Percentiles rank a stretch among this genome's conserved stretches.
Conservation (phyloP, 2,888 invertebrate genomes). For the Thera britannica region DNA sequence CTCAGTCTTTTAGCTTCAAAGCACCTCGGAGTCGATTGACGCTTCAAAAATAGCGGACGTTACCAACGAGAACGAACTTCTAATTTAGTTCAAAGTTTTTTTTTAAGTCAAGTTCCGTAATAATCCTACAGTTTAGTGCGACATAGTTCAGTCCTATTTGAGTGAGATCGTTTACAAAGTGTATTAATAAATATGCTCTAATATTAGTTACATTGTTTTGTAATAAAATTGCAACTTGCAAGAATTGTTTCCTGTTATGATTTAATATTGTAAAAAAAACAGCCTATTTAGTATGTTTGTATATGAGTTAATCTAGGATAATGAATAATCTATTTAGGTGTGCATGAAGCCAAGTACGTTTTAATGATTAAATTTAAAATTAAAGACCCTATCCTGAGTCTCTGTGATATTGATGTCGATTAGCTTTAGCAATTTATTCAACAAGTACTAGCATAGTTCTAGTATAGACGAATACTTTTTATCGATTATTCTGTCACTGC, state of each 20-base stretch:
- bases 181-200: conserved; percentile 9
- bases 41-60: conserved; percentile 70
- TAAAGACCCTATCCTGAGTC: background rate
- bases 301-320: background rate
- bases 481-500: no score
- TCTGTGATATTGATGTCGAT: no score
- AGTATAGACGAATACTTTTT: no score
- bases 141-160: conserved; percentile 10
- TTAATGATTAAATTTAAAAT: background rate
- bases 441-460: no score
- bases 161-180: conserved; percentile 12
- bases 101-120: conserved; percentile 53
- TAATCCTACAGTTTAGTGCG: conserved; percentile 20
- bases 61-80: conserved; percentile 57
- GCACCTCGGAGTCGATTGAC: conserved; percentile 68
- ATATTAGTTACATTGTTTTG: conserved; percentile 1
- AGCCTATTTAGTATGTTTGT: background rate
- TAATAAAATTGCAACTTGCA: background rate
- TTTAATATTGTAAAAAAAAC: background rate
- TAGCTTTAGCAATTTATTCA: no score
- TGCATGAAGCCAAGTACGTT: background rate
- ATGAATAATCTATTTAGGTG: background rate
- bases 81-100: conserved; percentile 64
- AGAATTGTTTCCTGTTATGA: conserved; percentile 17
- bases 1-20: conserved; percentile 55